Evolutionary conservation across 2,888 invertebrate species (phyloP), one percentile per base, ranked within the genome.

Genomic region (Boloria selene): DNA sequence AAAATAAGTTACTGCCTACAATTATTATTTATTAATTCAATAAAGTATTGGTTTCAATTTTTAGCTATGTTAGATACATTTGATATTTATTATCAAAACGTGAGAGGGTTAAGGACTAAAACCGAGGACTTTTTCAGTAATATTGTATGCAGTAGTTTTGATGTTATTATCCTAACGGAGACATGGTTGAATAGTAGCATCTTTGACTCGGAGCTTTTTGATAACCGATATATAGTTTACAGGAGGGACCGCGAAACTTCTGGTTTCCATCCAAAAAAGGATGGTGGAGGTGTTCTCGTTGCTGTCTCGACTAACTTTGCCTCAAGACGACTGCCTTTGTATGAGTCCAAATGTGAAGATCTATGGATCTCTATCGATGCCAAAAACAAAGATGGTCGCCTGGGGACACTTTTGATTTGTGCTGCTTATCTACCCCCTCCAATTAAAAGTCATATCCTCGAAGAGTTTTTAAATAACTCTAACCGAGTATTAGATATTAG

Each of bases 261-360:
- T 6, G 53, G 54, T n/a, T 49, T 58, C 13, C 17, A 42, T 51
- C 53, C 65, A 6, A 71, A 71, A 26, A 64, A 61, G 22, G 66
- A 70, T 55, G 74, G 73, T 10, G 71, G 73, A 26, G 73, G 73
- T 3, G 72, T 74, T 13, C 16, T 74, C 16, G 52, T 74, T 3
- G 71, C 74, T 14, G 62, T 71, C 6, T 64, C 54, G 10, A 62
- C 58, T 50, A 52, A 22, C 22, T 22, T 22, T 22, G 22, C 22
- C 22, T 22, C 22, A 22, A 22, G 22, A 22, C 22, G 22, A 22
- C 22, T 22, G 22, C 22, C 22, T 22, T 22, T 22, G 22, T 22
- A 22, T 22, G 22, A 22, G 22, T 22, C 22, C 3, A 22, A 22
- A 22, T 22, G 22, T 22, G 22, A 22, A 22, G 22, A 22, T 22